phyloP scores from a whole-genome alignment of 2,113 vertebrate species.

The Myrmecophaga tridactyla region DNA sequence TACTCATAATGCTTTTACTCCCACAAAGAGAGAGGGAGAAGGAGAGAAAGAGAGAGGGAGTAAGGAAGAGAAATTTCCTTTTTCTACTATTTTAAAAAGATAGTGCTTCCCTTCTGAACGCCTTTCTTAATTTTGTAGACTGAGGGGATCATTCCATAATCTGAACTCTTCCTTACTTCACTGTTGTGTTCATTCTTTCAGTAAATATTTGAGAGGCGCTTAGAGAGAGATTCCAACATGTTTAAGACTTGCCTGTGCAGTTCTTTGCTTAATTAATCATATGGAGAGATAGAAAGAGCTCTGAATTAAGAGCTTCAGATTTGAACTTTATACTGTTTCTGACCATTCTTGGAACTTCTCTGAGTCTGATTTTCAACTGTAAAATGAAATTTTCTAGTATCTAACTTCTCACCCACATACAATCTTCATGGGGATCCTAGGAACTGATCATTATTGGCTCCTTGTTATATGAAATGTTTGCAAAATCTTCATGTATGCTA shows the following conservation, averaged over 20 bases:
- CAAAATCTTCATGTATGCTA: background rate
- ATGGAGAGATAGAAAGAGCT: background rate
- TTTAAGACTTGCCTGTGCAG: background rate
- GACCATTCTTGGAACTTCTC: background rate
- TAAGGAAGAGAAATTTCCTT: background rate
- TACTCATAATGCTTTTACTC: background rate
- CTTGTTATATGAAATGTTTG: background rate
- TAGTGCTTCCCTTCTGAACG: background rate
- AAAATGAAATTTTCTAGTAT: background rate
- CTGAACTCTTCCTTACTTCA: background rate
- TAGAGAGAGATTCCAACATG: background rate
- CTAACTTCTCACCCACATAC: background rate
- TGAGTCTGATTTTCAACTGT: background rate
- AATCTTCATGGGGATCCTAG: background rate
- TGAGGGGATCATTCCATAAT: background rate
- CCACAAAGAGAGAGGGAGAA: background rate
- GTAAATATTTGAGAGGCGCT: background rate
- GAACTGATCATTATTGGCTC: background rate
- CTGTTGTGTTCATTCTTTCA: background rate
- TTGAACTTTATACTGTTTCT: background rate
- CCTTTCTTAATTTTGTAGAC: background rate
- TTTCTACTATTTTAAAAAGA: background rate
- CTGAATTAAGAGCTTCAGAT: background rate
- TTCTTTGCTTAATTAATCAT: background rate
- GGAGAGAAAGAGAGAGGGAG: no score